Base-by-base conservation (phyloP, 2,113 vertebrate species). In the Siniperca chuatsi region DNA sequence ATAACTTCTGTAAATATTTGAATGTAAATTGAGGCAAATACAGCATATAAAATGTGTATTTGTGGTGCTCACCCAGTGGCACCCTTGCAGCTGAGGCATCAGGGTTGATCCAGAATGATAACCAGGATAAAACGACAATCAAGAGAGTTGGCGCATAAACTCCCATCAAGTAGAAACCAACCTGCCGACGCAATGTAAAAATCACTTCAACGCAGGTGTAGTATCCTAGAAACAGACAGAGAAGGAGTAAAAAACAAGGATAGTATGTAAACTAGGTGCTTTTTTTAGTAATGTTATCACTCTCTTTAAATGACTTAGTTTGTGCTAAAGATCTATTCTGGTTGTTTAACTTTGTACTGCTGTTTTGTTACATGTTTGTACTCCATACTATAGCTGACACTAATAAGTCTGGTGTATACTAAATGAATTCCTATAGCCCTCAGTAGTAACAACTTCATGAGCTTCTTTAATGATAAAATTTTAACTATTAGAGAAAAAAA, bases 61-160 rank as follows among this genome's bases (percentile, higher is more conserved):
- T 96, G 72, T 18, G 35, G 40, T 58, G 84, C 92, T 90, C 95
- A 99, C 98, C 98, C 82, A 99, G 90, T 15, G 98, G 98, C 15
- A 99, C 98, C 90, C 98, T 95, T 68, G 98, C 98, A 82, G 98
- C 98, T 61, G 98, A 99, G 33, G 98, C 98, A 40, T 99, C 98
- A 0, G 98, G 98, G 92, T 99, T 99, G 93, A 99, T 99, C 98
- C 98, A 99, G 95, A 99, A 99, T n/a, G 98, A 98, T 1, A 99
- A 96, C 98, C 98, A 99, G 54, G 98, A 99, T 0, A 99, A 94
- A 48, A 99, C 98, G 46, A 99, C 98, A 55, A 99, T 97, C 55
- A 99, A 93, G 67, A 99, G 93, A 48, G 98, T 99, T 5, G 98
- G 98, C 52, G 98, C 98, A 20, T 99, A 99, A 78, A 99, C 97